phyloP scores from a whole-genome alignment of 2,113 vertebrate species.

The Empidonax alnorum region DNA sequence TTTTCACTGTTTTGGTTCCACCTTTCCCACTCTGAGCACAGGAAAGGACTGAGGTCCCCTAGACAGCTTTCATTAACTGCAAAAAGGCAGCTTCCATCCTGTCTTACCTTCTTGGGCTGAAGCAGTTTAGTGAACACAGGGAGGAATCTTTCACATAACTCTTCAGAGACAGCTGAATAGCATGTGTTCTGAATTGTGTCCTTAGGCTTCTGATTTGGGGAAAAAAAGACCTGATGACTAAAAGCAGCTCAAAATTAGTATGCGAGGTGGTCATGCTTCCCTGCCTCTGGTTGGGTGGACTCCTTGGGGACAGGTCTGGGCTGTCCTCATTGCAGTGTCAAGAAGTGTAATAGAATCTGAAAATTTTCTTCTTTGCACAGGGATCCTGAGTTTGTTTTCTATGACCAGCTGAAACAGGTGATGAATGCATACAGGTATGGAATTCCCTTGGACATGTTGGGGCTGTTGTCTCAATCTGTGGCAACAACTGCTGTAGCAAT shows the following conservation, averaged over 20 bases:
- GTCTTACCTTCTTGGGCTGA: background rate
- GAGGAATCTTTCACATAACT: background rate
- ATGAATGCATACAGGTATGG: conserved; percentile 97
- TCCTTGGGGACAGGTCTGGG: background rate
- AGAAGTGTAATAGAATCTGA: background rate
- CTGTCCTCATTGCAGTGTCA: background rate
- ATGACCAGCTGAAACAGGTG: conserved; percentile 97
- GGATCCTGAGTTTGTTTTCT: conserved; percentile 98
- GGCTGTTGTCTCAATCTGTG: background rate
- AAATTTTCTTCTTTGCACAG: conserved; percentile 67
- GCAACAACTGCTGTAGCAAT: background rate
- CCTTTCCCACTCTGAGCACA: background rate
- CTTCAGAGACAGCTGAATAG: background rate
- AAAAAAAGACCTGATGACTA: background rate
- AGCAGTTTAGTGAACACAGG: background rate
- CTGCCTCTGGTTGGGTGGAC: background rate
- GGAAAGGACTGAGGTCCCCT: background rate
- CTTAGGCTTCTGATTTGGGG: background rate
- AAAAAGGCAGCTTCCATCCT: background rate
- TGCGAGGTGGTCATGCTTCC: background rate
- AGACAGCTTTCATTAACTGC: background rate
- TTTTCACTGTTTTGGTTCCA: background rate
- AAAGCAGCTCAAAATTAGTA: background rate
- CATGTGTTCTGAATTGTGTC: background rate
- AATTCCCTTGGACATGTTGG: background rate